phyloP scores from a whole-genome alignment of 2,113 vertebrate genomes.

The Gallinago media region DNA sequence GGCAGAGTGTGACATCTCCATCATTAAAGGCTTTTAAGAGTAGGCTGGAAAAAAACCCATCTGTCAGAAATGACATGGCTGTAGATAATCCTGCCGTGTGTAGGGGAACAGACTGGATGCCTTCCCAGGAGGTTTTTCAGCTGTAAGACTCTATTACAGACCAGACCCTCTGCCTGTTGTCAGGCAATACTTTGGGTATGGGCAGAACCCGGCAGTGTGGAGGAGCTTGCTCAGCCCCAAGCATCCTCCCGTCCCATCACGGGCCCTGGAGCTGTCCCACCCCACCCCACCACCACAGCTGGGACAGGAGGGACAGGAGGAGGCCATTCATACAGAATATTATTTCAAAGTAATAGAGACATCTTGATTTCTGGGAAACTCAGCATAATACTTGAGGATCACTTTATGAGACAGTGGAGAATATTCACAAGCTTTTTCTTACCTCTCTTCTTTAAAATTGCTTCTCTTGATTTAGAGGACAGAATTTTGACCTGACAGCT shows the following conservation, averaged over 20 bases:
- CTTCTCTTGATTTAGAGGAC: neutral
- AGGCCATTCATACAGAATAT: neutral
- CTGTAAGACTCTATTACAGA: neutral
- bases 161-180: neutral
- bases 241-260: neutral
- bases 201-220: neutral
- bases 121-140: slow-evolving; percentile 30
- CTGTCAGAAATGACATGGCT: slow-evolving; percentile 31
- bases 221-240: neutral
- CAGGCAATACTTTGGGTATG: neutral
- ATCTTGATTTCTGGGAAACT: neutral
- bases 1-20: neutral
- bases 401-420: neutral
- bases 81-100: slow-evolving; percentile 16
- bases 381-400: neutral
- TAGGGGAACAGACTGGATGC: neutral
- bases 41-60: neutral
- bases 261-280: neutral
- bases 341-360: neutral
- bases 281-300: neutral
- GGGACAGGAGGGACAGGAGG: neutral
- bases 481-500: neutral
- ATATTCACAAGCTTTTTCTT: neutral
- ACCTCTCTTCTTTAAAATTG: neutral
- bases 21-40: slow-evolving; percentile 45